These are phyloP conservation scores for Fissipunctia ypsillon DNA, from an alignment of 2,888 invertebrate genomes.

Conservation along the genomic window DNA sequence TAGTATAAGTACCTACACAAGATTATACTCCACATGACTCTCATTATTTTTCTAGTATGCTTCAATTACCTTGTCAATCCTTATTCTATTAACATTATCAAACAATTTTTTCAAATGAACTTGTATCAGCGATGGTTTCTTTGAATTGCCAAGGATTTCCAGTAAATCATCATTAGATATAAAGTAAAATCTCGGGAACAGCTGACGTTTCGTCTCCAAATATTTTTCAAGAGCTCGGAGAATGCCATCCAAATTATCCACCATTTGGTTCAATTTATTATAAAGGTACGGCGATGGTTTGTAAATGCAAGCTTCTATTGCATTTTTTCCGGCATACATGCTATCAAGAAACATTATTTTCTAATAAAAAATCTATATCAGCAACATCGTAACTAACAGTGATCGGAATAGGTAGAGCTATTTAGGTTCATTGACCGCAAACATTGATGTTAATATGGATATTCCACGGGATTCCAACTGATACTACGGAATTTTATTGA, in stretches of 20 bases:
- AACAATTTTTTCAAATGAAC: slow-evolving; percentile 97
- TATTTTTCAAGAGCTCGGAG: slow-evolving; percentile 96
- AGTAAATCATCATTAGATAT: slow-evolving; percentile 92
- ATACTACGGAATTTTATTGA: too few relatives aligned
- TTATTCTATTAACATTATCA: slow-evolving; percentile 94
- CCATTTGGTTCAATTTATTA: slow-evolving; percentile 93
- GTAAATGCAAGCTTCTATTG: slow-evolving; percentile 91
- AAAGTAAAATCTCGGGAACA: slow-evolving; percentile 95
- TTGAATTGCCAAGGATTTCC: slow-evolving; percentile 96
- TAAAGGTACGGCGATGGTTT: slow-evolving; percentile 91
- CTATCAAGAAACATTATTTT: slow-evolving; percentile 65
- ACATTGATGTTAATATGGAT: too few relatives aligned
- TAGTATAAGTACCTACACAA: too few relatives aligned
- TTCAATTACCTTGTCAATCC: slow-evolving; percentile 91
- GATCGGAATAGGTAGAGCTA: too few relatives aligned
- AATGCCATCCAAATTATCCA: slow-evolving; percentile 94
- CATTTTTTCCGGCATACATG: slow-evolving; percentile 90
- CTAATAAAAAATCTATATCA: background rate
- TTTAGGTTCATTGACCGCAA: too few relatives aligned
- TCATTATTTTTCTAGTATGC: background rate
- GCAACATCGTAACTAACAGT: too few relatives aligned
- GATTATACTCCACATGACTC: too few relatives aligned
- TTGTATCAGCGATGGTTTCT: slow-evolving; percentile 95
- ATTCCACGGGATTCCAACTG: too few relatives aligned
- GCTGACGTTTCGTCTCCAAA: slow-evolving; percentile 96